Base-by-base conservation (phyloP, 2,888 invertebrate genomes). In the Cosmopolites sordidus region DNA sequence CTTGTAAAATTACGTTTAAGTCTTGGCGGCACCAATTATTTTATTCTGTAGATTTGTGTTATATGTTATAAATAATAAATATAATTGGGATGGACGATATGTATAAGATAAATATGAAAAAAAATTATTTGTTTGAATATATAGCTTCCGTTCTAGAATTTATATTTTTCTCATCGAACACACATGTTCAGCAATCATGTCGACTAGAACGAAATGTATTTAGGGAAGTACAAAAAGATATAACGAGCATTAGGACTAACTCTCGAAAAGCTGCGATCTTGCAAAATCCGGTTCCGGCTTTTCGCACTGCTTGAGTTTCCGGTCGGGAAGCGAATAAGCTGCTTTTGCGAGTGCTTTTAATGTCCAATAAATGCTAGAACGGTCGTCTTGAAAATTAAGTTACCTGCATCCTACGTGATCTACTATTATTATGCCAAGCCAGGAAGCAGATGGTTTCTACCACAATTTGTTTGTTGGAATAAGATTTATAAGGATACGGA, bases 341-440 rank as follows among this genome's bases (percentile, higher is more conserved):
- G 45, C 46, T 38, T 27, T 43, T 16, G 48, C 49, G 54, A 54
- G 17, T 45, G 49, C 45, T 44, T 46, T 54, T 39, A 54, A 54
- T 46, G 44, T 45, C 44, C 30, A 43, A 48, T 54, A 44, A 44
- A 48, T 48, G 42, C 27, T 45, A 18, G 29, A 48, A 49, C 61
- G 62, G 60, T 59, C 62, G 58, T 57, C 59, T 58, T 52, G 54
- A 56, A 60, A 64, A 64, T 64, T 62, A 61, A 61, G 62, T 64
- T 64, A 63, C 61, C 61, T 60, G 58, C 57, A 52, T 51, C 54
- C 51, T 62, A 64, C 62, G 63, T 64, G 64, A 48, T 53, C 45
- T 9, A 37, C 8, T 27, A 27, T 27, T 15, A 47, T 40, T 40
- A 40, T 15, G 8, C n/a, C 22, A 15, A 27, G 8, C n/a, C 22